Conservation (phyloP, 1,140 invertebrate genomes). For the Cylas formicarius region DNA sequence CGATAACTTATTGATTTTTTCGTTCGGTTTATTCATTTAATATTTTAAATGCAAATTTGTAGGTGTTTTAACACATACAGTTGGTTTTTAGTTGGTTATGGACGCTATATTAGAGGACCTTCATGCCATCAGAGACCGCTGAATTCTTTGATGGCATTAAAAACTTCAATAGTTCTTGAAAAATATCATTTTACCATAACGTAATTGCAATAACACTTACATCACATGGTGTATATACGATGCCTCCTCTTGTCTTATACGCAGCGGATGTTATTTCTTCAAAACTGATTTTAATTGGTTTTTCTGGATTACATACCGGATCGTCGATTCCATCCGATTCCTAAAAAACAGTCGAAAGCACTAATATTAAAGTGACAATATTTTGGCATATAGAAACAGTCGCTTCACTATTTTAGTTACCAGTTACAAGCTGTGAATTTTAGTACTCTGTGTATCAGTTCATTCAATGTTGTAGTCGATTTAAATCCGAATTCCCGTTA, state of each 20-base stretch:
- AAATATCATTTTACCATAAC: background rate
- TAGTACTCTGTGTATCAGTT: no score
- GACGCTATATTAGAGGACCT: background rate
- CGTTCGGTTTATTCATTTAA: no score
- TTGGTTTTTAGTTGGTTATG: no score
- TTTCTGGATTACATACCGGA: slow-evolving; percentile 68
- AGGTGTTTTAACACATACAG: no score
- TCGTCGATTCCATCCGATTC: slow-evolving; percentile 44
- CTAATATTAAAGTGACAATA: no score
- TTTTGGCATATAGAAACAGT: no score
- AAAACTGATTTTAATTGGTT: slow-evolving; percentile 69
- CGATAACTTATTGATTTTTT: no score
- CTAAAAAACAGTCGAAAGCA: slow-evolving; percentile 19
- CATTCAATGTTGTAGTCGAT: no score
- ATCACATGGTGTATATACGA: slow-evolving; percentile 76
- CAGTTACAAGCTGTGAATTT: no score
- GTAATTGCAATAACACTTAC: slow-evolving; percentile 60
- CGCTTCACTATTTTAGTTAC: no score
- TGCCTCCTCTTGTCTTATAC: slow-evolving; percentile 77
- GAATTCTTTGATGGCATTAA: background rate
- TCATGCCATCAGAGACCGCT: background rate
- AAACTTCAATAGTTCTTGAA: background rate
- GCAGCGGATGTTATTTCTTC: slow-evolving; percentile 85
- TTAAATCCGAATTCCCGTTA: no score
- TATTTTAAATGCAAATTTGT: no score